Evolutionary conservation across 2,888 invertebrate species (phyloP).

Genomic region (Drosophila eohydei): DNA sequence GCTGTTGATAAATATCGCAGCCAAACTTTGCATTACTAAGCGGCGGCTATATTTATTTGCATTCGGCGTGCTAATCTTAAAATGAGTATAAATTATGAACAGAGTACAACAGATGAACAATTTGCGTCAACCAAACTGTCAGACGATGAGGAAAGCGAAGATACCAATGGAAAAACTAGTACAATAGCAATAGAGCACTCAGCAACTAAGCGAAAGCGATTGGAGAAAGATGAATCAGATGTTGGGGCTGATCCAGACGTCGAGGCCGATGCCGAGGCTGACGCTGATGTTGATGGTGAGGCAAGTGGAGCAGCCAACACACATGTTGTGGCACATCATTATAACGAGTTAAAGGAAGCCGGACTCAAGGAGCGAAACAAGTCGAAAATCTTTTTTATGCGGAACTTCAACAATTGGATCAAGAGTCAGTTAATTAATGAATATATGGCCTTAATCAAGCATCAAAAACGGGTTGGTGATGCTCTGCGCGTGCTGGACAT

Average conservation of each 20-base stretch:
- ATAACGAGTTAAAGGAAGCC: constrained; percentile 94
- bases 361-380: constrained; percentile 92
- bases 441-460: constrained; percentile 89
- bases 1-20: constrained; percentile 39
- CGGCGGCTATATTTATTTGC: constrained; percentile 24
- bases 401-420: constrained; percentile 99
- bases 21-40: constrained; percentile 29
- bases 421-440: constrained; percentile 97
- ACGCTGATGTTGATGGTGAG: constrained; percentile 5
- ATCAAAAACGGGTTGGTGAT: constrained; percentile 88
- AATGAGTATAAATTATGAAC: constrained; percentile 62
- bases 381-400: constrained; percentile 95
- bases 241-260: neutral
- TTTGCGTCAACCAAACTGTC: constrained; percentile 50
- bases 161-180: neutral
- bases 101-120: constrained; percentile 52
- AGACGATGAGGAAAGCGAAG: constrained; percentile 66
- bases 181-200: neutral
- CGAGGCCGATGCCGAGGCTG: neutral
- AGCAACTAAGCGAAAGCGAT: neutral
- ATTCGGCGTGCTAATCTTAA: constrained; percentile 21
- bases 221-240: constrained; percentile 12
- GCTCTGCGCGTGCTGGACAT: constrained; percentile 93
- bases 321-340: constrained; percentile 93
- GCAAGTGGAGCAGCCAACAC: constrained; percentile 68